These are phyloP conservation scores for Spialia ferax DNA, from an alignment of 2,888 invertebrate genomes.

Conservation along the genomic window DNA sequence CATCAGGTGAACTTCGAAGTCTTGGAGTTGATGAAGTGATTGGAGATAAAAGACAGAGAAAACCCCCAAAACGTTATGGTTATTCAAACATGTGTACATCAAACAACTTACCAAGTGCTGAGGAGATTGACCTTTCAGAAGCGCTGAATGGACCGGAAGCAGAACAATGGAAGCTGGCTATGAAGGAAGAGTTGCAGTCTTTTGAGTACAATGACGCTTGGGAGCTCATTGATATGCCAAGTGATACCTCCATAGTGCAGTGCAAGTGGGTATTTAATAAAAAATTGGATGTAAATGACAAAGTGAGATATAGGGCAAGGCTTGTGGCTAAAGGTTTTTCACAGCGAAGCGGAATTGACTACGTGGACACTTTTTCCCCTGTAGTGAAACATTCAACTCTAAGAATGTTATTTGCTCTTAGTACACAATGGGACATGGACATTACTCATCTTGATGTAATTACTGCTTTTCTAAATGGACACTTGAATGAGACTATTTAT, in stretches of 20 bases:
- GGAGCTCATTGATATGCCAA: slow-evolving; percentile 5
- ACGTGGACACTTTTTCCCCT: slow-evolving; percentile 6
- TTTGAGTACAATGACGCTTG: slow-evolving; percentile 14
- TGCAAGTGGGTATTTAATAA: slow-evolving; percentile 20
- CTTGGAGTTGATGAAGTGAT: too few relatives aligned
- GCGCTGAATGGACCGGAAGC: slow-evolving; percentile 9
- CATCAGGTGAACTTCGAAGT: background rate
- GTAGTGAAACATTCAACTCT: slow-evolving; percentile 1
- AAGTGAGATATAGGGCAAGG: background rate
- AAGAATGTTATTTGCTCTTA: background rate
- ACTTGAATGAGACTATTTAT: slow-evolving; percentile 1
- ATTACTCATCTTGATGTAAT: slow-evolving; percentile 10
- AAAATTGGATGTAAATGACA: slow-evolving; percentile 8
- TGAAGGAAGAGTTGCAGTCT: slow-evolving; percentile 6
- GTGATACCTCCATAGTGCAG: background rate
- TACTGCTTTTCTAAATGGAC: slow-evolving; percentile 13
- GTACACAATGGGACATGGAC: background rate
- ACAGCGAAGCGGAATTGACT: slow-evolving; percentile 14
- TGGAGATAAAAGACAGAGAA: too few relatives aligned
- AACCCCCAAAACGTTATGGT: slow-evolving; percentile 2
- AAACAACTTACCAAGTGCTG: background rate
- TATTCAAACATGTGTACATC: background rate
- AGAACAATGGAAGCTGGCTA: background rate
- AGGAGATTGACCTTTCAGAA: slow-evolving; percentile 7
- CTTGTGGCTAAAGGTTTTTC: slow-evolving; percentile 9